Evolutionary conservation across 2,888 invertebrate genomes (phyloP).

Genomic region (Hypsopygia costalis): DNA sequence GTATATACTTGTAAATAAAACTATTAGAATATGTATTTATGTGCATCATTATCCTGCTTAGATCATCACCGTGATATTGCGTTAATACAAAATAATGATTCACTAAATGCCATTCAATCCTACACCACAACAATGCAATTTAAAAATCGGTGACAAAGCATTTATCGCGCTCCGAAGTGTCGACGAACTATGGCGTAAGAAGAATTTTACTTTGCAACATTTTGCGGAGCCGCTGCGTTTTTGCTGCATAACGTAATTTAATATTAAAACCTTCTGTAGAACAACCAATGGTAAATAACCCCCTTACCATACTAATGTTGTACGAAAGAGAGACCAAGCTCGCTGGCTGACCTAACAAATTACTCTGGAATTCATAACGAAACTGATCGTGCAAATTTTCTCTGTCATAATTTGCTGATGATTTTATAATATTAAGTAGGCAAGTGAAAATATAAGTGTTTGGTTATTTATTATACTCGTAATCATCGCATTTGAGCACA

Average conservation of each 20-base stretch:
- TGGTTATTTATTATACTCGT: too few relatives aligned
- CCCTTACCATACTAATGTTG: not conserved
- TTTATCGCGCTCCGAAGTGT: constrained; percentile 24
- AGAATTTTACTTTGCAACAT: constrained; percentile 40
- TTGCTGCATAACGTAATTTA: constrained; percentile 47
- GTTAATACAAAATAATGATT: too few relatives aligned
- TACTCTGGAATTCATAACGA: not conserved
- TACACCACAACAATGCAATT: too few relatives aligned
- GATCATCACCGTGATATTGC: too few relatives aligned
- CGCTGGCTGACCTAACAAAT: constrained; percentile 3
- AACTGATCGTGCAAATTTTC: constrained; percentile 8
- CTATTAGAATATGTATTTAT: too few relatives aligned
- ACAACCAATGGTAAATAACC: not conserved
- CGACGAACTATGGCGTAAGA: constrained; percentile 50
- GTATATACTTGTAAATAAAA: too few relatives aligned
- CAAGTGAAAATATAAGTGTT: too few relatives aligned
- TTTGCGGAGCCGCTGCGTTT: constrained; percentile 40
- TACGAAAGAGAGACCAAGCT: not conserved
- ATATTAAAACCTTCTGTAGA: constrained; percentile 32
- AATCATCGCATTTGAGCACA: too few relatives aligned
- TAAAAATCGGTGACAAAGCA: not conserved
- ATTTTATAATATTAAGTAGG: constrained; percentile 4
- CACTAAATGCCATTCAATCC: too few relatives aligned
- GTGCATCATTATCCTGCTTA: too few relatives aligned
- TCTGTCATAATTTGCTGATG: constrained; percentile 7